Evolutionary conservation across 2,888 invertebrate species (phyloP).

Genomic region (Drosophila yooni): DNA sequence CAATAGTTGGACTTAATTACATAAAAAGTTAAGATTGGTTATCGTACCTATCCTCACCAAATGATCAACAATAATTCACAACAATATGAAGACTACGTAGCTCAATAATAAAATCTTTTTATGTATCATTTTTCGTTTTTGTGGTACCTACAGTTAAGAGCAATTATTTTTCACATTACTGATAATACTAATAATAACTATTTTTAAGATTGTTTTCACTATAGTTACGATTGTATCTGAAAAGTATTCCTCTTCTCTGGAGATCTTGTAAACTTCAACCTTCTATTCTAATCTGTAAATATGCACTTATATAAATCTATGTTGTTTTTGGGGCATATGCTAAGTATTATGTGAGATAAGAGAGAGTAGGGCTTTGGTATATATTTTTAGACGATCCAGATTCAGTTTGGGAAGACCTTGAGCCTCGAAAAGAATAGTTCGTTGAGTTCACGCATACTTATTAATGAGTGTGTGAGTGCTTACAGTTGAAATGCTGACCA

Average conservation of each 20-base stretch:
- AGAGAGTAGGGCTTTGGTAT: not conserved
- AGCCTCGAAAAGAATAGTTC: conserved; percentile 11
- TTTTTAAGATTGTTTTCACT: not conserved
- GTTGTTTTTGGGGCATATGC: not conserved
- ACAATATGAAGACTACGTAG: not conserved
- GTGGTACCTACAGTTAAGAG: no score
- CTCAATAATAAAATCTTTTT: not conserved
- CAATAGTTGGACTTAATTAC: not conserved
- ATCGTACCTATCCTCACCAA: not conserved
- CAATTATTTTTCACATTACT: not conserved
- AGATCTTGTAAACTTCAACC: not conserved
- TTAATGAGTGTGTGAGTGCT: conserved; percentile 55
- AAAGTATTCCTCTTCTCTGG: not conserved
- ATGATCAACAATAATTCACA: not conserved
- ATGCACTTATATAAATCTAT: not conserved
- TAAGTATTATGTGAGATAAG: not conserved
- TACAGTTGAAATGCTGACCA: conserved; percentile 50
- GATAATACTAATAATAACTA: not conserved
- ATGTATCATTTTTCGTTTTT: not conserved
- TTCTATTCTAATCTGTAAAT: not conserved
- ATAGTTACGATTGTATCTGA: not conserved
- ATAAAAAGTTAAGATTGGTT: not conserved
- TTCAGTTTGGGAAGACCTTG: conserved; percentile 27
- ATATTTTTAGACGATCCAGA: conserved; percentile 10
- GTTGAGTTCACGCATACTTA: conserved; percentile 29